Conservation (phyloP, 2,888 invertebrate genomes). For the Hirtodrosophila duncani region DNA sequence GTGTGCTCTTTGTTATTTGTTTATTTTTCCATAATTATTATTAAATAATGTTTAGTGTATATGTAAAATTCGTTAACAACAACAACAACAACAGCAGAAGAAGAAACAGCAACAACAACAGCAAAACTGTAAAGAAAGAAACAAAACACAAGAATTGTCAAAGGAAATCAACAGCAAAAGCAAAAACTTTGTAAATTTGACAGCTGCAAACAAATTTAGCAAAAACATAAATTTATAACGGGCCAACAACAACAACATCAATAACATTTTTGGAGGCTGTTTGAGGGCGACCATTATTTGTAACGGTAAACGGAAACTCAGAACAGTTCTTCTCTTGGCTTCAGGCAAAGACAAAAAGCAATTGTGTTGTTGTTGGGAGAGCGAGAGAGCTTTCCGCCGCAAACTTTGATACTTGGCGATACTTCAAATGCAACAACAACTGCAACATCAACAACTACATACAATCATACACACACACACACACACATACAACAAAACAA, state of each 20-base stretch:
- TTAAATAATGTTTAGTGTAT: constrained; percentile 72
- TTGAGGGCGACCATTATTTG: constrained; percentile 19
- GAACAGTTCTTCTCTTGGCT: constrained; percentile 4
- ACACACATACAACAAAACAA: too few relatives aligned
- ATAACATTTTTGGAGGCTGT: constrained; percentile 10
- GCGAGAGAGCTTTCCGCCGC: too few relatives aligned
- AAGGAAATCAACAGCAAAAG: constrained; percentile 31
- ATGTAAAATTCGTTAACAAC: constrained; percentile 70
- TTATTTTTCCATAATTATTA: constrained; percentile 69
- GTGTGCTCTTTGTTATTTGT: constrained; percentile 69
- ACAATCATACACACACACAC: constrained; percentile 54
- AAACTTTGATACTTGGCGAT: constrained; percentile 67
- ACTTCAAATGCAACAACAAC: constrained; percentile 57
- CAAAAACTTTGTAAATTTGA: constrained; percentile 56
- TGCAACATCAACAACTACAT: constrained; percentile 53
- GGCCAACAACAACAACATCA: constrained; percentile 42
- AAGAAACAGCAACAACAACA: constrained; percentile 19
- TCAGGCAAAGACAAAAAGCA: background rate
- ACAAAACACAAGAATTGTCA: constrained; percentile 38
- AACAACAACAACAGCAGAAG: constrained; percentile 36
- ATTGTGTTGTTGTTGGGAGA: background rate
- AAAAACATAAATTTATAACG: too few relatives aligned
- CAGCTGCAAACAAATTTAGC: constrained; percentile 58
- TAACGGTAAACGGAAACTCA: constrained; percentile 19
- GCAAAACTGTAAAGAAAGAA: constrained; percentile 54